Conservation (phyloP, 2,888 invertebrate genomes). For the Xestia rhomboidea region DNA sequence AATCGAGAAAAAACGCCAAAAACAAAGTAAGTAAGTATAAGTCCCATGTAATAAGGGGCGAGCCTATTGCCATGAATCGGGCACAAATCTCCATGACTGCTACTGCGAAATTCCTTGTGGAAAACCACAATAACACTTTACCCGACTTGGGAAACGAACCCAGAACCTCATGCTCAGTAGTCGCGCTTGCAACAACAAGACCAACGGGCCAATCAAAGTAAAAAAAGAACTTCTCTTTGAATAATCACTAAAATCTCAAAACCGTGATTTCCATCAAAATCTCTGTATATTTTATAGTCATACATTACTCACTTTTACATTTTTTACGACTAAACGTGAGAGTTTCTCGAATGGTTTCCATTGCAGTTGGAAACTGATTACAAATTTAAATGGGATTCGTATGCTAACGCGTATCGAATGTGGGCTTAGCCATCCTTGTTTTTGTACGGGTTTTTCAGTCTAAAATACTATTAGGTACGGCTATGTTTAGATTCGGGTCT, state of each 20-base stretch:
- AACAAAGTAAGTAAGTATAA: too few relatives aligned
- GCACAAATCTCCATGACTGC: too few relatives aligned
- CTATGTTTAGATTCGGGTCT: not conserved
- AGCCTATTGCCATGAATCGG: too few relatives aligned
- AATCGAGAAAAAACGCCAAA: too few relatives aligned
- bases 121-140: too few relatives aligned
- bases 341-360: slow-evolving; percentile 38
- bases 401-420: slow-evolving; percentile 36
- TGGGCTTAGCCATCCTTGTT: slow-evolving; percentile 30
- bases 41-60: too few relatives aligned
- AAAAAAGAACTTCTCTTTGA: not conserved
- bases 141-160: too few relatives aligned
- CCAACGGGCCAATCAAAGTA: too few relatives aligned
- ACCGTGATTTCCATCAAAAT: slow-evolving; percentile 2
- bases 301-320: slow-evolving; percentile 38
- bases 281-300: slow-evolving; percentile 24
- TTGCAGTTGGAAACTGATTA: slow-evolving; percentile 63
- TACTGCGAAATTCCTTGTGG: too few relatives aligned
- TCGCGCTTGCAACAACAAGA: too few relatives aligned
- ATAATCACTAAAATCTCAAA: slow-evolving; percentile 9
- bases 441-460: slow-evolving; percentile 12
- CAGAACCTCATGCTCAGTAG: too few relatives aligned
- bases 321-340: slow-evolving; percentile 46
- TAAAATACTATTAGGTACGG: slow-evolving; percentile 21
- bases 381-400: slow-evolving; percentile 61